Evolutionary conservation across 2,113 vertebrate species (phyloP).

Genomic region (Platycercus adscitus): DNA sequence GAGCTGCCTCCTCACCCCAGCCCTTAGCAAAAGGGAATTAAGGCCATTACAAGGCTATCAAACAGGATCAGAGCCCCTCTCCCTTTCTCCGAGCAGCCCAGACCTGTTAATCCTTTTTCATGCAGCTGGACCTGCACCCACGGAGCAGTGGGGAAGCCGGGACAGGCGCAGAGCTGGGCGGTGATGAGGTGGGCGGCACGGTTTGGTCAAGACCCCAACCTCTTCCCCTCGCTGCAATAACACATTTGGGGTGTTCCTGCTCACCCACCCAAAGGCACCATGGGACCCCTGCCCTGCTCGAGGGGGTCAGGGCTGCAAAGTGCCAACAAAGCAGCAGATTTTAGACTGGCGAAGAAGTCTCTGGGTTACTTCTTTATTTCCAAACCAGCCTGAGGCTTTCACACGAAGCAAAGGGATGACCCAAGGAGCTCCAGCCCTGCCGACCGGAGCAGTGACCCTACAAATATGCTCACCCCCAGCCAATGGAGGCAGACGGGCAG

Average conservation of each 20-base stretch:
- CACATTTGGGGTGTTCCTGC: rapidly evolving
- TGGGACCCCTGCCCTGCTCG: not conserved
- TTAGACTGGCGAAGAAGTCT: rapidly evolving
- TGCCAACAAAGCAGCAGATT: not conserved
- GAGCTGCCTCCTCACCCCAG: not conserved
- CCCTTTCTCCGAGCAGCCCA: constrained; percentile 11
- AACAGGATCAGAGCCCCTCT: constrained; percentile 22
- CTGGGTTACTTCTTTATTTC: constrained; percentile 7
- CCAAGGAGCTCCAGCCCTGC: not conserved
- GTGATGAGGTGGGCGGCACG: rapidly evolving
- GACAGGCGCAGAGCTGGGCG: rapidly evolving
- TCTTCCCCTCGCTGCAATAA: not conserved
- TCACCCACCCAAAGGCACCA: rapidly evolving
- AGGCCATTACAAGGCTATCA: constrained; percentile 41
- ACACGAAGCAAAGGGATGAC: not conserved
- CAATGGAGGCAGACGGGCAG: rapidly evolving
- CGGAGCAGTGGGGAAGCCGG: rapidly evolving
- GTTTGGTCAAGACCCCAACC: rapidly evolving
- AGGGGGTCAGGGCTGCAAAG: not conserved
- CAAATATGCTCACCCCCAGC: not conserved
- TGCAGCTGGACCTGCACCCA: not conserved
- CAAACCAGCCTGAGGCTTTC: not conserved
- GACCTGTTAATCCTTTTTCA: constrained; percentile 41
- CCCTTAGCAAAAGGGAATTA: constrained; percentile 13
- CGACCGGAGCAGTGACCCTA: not conserved